These are phyloP conservation scores for Eilema griseolum DNA, from an alignment of 2,888 invertebrate species.

Conservation along the genomic window DNA sequence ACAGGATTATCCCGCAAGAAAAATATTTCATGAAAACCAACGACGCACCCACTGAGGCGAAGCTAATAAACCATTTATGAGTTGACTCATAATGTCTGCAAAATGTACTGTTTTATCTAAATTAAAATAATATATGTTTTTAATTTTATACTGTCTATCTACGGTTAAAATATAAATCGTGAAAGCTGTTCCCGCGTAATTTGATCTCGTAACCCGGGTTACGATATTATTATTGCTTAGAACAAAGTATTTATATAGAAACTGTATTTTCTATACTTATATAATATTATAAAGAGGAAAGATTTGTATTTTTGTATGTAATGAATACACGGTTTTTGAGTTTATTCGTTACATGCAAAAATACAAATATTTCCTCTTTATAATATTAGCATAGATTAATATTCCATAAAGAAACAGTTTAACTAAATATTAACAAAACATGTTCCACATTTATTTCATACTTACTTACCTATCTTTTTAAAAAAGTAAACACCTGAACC, in stretches of 20 bases:
- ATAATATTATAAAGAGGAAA: no score
- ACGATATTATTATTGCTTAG: background rate
- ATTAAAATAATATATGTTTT: background rate
- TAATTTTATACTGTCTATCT: background rate
- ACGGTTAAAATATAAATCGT: background rate
- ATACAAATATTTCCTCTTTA: no score
- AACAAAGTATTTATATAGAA: no score
- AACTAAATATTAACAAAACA: background rate
- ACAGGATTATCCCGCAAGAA: constrained; percentile 21
- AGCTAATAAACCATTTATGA: constrained; percentile 27
- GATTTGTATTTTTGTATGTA: no score
- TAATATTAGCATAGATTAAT: no score
- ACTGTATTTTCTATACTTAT: no score
- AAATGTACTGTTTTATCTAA: constrained; percentile 1
- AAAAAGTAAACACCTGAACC: background rate
- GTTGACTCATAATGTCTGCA: constrained; percentile 4
- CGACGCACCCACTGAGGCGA: background rate
- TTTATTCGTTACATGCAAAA: no score
- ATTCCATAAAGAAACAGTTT: background rate
- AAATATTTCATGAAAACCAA: constrained; percentile 20
- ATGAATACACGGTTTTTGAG: no score
- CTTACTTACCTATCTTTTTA: background rate
- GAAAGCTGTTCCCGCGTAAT: background rate
- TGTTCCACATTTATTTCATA: background rate
- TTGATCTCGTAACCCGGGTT: background rate